Percentiles rank a stretch among this genome's conserved stretches.
Conservation (phyloP, 2,888 invertebrate genomes). For the Cheilosia vulpina region DNA sequence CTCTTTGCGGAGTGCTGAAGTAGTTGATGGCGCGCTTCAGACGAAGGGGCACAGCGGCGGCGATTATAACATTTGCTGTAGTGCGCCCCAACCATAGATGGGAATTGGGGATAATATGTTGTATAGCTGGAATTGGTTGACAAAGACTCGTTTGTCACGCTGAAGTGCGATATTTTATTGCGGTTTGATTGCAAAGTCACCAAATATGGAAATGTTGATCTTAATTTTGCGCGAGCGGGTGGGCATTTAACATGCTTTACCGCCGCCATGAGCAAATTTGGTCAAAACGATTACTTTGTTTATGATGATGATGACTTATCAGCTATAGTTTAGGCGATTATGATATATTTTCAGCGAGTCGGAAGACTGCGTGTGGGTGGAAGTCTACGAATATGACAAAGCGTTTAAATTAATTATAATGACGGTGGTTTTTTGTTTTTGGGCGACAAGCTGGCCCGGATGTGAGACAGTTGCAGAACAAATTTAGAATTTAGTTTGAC, state of each 20-base stretch:
- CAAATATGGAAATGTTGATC: slow-evolving; percentile 46
- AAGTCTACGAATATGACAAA: not conserved
- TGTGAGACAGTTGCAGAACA: not conserved
- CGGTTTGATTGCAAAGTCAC: slow-evolving; percentile 43
- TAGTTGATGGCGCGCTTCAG: not conserved
- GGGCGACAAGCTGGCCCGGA: not conserved
- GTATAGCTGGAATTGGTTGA: slow-evolving; percentile 7
- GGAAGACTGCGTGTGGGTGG: not conserved
- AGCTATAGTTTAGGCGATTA: slow-evolving; percentile 9
- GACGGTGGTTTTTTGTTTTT: not conserved
- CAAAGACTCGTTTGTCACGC: slow-evolving; percentile 49
- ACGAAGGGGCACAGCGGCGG: not conserved
- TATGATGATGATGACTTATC: slow-evolving; percentile 23
- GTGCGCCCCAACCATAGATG: slow-evolving; percentile 36
- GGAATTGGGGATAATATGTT: slow-evolving; percentile 25
- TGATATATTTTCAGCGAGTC: not conserved
- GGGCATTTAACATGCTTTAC: slow-evolving; percentile 10
- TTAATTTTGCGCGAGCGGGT: slow-evolving; percentile 39
- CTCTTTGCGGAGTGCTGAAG: not conserved
- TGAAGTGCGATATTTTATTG: slow-evolving; percentile 42
- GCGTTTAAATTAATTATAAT: not conserved
- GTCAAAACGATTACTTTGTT: slow-evolving; percentile 1
- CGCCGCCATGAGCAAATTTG: slow-evolving; percentile 24
- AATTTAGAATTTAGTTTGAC: too few relatives aligned
- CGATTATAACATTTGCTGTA: slow-evolving; percentile 42